phyloP scores from a whole-genome alignment of 30 jellyfish, hydroid and myxozoan species.

The Chrysaora quinquecirrha region DNA sequence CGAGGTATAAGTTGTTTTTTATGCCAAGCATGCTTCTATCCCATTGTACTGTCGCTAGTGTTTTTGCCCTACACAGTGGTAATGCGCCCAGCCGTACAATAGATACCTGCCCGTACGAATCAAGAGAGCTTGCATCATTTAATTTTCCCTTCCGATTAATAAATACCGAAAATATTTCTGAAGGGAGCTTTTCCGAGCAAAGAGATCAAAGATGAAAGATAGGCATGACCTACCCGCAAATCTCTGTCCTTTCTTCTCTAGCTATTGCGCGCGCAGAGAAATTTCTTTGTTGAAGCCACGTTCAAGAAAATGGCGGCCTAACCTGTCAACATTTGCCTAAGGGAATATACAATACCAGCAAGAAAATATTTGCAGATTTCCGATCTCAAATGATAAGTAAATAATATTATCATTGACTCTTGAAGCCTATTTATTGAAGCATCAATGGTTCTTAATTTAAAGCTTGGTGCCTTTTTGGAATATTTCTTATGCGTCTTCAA shows the following conservation, averaged over 20 bases:
- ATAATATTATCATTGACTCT: too few species aligned
- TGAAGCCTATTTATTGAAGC: not conserved
- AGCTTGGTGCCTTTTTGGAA: constrained; percentile 43
- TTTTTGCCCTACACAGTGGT: too few species aligned
- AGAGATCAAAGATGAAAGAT: constrained; percentile 65
- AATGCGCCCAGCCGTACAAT: too few species aligned
- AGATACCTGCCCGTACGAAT: too few species aligned
- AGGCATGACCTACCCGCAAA: constrained; percentile 35
- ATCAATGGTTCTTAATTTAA: constrained; percentile 37
- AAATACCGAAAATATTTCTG: too few species aligned
- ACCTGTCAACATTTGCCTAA: constrained; percentile 29
- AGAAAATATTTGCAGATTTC: not conserved
- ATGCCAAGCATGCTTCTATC: too few species aligned
- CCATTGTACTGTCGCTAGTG: too few species aligned
- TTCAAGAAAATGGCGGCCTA: constrained; percentile 70
- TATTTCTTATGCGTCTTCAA: constrained; percentile 64
- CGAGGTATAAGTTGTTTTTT: too few species aligned
- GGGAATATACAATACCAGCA: not conserved
- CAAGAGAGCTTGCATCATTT: too few species aligned
- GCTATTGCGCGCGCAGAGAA: constrained; percentile 58
- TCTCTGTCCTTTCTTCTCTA: not conserved
- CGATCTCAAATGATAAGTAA: not conserved
- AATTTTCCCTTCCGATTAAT: too few species aligned
- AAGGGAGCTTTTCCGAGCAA: too few species aligned
- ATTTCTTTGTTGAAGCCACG: constrained; percentile 52